A percentile compares a stretch with the other conserved stretches of the same genome.
Evolutionary conservation across 2,888 invertebrate genomes (phyloP).

Genomic region (Celastrina argiolus): DNA sequence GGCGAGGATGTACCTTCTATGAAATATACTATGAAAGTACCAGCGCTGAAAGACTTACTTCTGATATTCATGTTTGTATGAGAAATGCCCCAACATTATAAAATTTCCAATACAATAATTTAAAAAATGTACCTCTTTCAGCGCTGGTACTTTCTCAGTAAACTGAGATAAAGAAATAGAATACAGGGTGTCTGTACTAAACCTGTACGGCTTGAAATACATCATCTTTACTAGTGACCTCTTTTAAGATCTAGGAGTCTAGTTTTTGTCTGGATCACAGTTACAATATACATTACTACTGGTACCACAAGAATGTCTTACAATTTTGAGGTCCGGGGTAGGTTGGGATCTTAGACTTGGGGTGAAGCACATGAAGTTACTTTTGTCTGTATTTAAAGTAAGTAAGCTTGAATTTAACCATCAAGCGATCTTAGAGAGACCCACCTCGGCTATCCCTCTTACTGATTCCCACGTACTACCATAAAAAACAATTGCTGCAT

Average conservation of each 20-base stretch:
- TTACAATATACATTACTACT: not conserved
- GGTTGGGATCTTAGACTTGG: constrained; percentile 8
- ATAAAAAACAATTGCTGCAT: not conserved
- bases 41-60: too few relatives aligned
- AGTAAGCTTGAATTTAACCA: not conserved
- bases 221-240: constrained; percentile 26
- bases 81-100: too few relatives aligned
- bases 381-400: not conserved
- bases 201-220: constrained; percentile 25
- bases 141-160: too few relatives aligned
- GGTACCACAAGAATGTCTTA: not conserved
- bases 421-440: not conserved
- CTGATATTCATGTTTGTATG: too few relatives aligned
- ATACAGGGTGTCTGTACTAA: constrained; percentile 22
- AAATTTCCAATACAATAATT: too few relatives aligned
- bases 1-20: too few relatives aligned
- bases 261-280: constrained; percentile 5
- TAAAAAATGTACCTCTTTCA: too few relatives aligned
- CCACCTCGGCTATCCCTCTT: not conserved
- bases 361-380: not conserved
- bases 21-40: too few relatives aligned
- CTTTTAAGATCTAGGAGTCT: constrained; percentile 25
- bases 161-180: too few relatives aligned
- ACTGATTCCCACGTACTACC: not conserved
- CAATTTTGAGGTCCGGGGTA: not conserved